A percentile compares a stretch with the other conserved stretches of the same genome.
These are phyloP conservation scores for Cremastinae sp. DNA, from an alignment of 2,888 invertebrate genomes.

Conservation along the genomic window DNA sequence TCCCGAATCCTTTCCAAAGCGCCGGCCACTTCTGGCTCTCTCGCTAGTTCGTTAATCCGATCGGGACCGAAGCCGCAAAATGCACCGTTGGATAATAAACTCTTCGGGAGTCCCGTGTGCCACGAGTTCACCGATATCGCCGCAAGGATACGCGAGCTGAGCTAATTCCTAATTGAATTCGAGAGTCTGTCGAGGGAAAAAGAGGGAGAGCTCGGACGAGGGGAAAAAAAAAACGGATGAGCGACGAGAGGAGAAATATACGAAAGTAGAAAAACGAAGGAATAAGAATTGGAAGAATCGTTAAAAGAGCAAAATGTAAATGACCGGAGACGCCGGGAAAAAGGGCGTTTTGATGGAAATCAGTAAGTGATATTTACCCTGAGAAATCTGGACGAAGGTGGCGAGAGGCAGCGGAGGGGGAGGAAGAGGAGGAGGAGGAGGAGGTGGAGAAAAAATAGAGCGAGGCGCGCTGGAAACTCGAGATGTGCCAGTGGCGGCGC, in stretches of 20 bases:
- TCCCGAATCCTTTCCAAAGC: conserved; percentile 18
- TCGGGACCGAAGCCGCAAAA: conserved; percentile 42
- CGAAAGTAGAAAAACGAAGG: background rate
- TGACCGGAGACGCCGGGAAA: conserved; percentile 9
- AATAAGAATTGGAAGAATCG: conserved; percentile 1
- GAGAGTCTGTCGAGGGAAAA: conserved; percentile 20
- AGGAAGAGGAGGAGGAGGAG: background rate
- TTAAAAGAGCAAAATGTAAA: conserved; percentile 1
- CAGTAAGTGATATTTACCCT: conserved; percentile 35
- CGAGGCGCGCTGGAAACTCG: conserved; percentile 29
- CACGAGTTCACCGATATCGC: conserved; percentile 11
- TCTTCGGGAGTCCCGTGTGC: conserved; percentile 18
- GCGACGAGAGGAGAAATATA: background rate
- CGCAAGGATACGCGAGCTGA: conserved; percentile 23
- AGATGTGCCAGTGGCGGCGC: conserved; percentile 57
- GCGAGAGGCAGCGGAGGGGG: background rate
- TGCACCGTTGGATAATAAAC: conserved; percentile 24
- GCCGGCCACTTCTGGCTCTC: conserved; percentile 43
- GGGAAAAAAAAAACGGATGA: background rate
- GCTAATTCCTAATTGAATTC: conserved; percentile 57
- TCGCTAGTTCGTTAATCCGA: conserved; percentile 51
- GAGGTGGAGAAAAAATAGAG: conserved; percentile 24
- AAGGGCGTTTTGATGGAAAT: background rate
- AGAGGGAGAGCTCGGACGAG: background rate
- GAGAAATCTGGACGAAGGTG: conserved; percentile 41